Evolutionary conservation across 1,140 invertebrate genomes (phyloP), one percentile per base, ranked within the genome.

Genomic region (Eueides isabella): DNA sequence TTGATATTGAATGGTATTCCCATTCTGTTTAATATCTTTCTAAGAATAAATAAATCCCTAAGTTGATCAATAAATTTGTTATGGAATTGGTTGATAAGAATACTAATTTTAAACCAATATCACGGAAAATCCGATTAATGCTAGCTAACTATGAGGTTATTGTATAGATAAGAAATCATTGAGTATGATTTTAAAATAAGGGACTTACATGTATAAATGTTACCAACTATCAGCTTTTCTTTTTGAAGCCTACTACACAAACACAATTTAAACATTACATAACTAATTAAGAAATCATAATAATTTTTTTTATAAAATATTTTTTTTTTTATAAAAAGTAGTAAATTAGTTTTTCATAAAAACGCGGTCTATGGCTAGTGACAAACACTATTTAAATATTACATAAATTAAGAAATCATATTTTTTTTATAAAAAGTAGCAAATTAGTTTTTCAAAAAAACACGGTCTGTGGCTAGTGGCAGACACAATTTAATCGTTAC

Each of bases 1-100:
- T 73, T 78, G 38, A 74, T 35, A 78, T 72, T 70, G 76, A 75
- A 68, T 62, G 19, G 62, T 69, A 64, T 9, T 61, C 29, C 71
- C 62, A 31, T 41, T 12, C 41, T 62, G 44, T 67, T 70, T 78
- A 75, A 68, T 72, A 65, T 30, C 41, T 70, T 31, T 66, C 44
- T 38, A n/a, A n/a, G n/a, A n/a, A n/a, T n/a, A n/a, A n/a, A n/a
- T n/a, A 26, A 44, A 55, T 74, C 41, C 31, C 33, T 28, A 61
- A 66, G 2, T 44, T 38, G n/a, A 12, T 38, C 62, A 6, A 69
- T 33, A 63, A 64, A 44, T 71, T 67, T 65, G 41, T 69, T 64
- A 19, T 35, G 19, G 38, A 30, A 55, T 14, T 41, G 11, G n/a
- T 29, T 31, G 12, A 14, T 48, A 38, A 26, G 41, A 68, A 23